Base-by-base conservation (phyloP, 2,797 vertebrate genomes). In the Pampus argenteus region DNA sequence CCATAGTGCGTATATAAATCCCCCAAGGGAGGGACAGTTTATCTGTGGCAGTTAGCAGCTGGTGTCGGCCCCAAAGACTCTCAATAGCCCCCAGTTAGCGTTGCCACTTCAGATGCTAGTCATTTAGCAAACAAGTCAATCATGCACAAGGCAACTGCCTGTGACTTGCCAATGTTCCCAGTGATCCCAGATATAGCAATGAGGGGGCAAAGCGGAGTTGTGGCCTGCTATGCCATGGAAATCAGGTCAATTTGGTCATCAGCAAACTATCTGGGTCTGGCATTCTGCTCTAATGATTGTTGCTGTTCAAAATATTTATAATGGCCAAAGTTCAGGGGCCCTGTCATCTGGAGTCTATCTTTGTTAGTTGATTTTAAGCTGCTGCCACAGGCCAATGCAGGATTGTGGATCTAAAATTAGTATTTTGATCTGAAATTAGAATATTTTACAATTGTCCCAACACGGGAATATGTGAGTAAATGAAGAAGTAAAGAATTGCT, bases 51-150 rank as follows among this genome's bases (percentile, higher is more conserved):
- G 78, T 86, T 79, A 89, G 86, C 91, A 91, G 89, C 88, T 91
- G 91, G 83, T 91, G 86, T 88, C 88, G 79, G 75, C 88, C 90
- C 87, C 75, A 85, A 86, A 85, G 67, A 85, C 66, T 82, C 74
- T n/a, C 57, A 55, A 81, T 50, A 76, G 82, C 89, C 88, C 70
- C 61, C 29, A 80, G 90, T 82, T 75, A 87, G 71, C 56, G 31
- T 78, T 79, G 84, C 81, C 87, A 88, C 86, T 89, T 88, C 74
- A 85, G 76, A 87, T 86, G 82, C 84, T 79, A 82, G 87, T 85
- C 85, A 71, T 91, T 94, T 91, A 91, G 86, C 85, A 90, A 90
- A 93, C 91, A 89, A 92, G 88, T 93, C 92, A 94, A 92, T 94
- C 93, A 92, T 87, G 84, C 40, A 20, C 49, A 44, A 68, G 84